phyloP scores from a whole-genome alignment of 2,113 vertebrate species.

The Polyodon spathula region DNA sequence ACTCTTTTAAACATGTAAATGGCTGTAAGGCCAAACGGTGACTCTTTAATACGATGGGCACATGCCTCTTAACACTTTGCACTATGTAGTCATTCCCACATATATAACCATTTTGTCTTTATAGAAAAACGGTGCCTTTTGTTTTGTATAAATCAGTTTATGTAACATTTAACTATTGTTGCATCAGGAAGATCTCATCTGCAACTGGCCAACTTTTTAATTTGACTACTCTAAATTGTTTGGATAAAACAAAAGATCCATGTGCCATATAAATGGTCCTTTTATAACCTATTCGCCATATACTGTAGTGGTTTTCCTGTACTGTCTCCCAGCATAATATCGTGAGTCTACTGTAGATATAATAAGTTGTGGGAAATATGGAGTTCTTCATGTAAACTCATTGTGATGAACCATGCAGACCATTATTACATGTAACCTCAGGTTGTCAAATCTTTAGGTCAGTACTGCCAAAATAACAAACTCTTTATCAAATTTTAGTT shows the following conservation, averaged over 20 bases:
- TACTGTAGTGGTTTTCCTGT: too few relatives aligned
- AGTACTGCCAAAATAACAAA: not conserved
- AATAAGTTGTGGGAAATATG: not conserved
- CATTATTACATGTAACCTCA: constrained; percentile 3
- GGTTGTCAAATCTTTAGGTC: constrained; percentile 6
- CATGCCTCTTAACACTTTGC: constrained; percentile 27
- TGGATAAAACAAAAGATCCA: not conserved
- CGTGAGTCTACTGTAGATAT: not conserved
- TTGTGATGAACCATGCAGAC: not conserved
- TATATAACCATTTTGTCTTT: constrained; percentile 8
- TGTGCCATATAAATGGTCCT: not conserved
- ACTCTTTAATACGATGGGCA: constrained; percentile 22
- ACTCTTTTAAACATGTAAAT: constrained; percentile 21
- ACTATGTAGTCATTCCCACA: constrained; percentile 33
- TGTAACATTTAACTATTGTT: not conserved
- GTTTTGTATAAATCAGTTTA: constrained; percentile 13
- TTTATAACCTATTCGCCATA: too few relatives aligned
- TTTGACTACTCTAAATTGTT: not conserved
- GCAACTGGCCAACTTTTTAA: constrained; percentile 6
- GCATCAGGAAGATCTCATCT: not conserved
- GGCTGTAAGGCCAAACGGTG: constrained; percentile 16
- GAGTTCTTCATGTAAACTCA: not conserved
- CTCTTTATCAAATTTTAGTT: constrained; percentile 2
- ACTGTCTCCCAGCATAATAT: too few relatives aligned
- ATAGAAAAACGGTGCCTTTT: constrained; percentile 36